phyloP scores from a whole-genome alignment of 2,888 invertebrate species.

The Phalera bucephala region DNA sequence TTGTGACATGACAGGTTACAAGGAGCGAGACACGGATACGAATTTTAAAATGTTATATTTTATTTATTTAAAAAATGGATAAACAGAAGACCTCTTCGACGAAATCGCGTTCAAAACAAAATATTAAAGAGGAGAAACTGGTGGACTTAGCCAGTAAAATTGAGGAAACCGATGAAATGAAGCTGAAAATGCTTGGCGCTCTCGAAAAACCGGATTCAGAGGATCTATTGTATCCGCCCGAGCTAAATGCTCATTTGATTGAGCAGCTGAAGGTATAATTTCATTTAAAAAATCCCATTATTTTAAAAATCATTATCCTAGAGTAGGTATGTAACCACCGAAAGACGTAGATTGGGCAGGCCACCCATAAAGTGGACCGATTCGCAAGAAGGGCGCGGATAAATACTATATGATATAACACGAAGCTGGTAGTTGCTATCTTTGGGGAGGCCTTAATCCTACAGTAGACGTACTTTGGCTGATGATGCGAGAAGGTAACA shows the following conservation, averaged over 20 bases:
- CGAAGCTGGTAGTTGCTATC: too few relatives aligned
- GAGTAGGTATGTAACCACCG: too few relatives aligned
- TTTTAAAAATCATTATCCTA: not conserved
- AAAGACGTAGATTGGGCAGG: too few relatives aligned
- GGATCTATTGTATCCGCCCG: conserved; percentile 82
- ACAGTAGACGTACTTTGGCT: too few relatives aligned
- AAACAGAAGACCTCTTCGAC: conserved; percentile 35
- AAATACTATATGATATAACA: too few relatives aligned
- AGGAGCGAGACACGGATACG: too few relatives aligned
- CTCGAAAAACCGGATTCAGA: conserved; percentile 64
- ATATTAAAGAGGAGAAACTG: conserved; percentile 52
- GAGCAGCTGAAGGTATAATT: conserved; percentile 80
- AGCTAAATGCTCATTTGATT: conserved; percentile 83
- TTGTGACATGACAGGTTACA: too few relatives aligned
- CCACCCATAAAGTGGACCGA: too few relatives aligned
- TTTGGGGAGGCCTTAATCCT: too few relatives aligned
- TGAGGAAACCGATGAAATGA: conserved; percentile 79
- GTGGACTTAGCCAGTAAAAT: conserved; percentile 61
- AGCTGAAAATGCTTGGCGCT: conserved; percentile 67
- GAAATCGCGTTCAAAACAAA: conserved; percentile 40
- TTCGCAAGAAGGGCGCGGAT: too few relatives aligned
- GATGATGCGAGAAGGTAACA: too few relatives aligned
- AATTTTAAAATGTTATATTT: too few relatives aligned
- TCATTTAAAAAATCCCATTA: not conserved
- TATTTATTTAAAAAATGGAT: conserved; percentile 39